Base-by-base conservation (phyloP, 2,113 vertebrate species). In the Otocyon megalotis region DNA sequence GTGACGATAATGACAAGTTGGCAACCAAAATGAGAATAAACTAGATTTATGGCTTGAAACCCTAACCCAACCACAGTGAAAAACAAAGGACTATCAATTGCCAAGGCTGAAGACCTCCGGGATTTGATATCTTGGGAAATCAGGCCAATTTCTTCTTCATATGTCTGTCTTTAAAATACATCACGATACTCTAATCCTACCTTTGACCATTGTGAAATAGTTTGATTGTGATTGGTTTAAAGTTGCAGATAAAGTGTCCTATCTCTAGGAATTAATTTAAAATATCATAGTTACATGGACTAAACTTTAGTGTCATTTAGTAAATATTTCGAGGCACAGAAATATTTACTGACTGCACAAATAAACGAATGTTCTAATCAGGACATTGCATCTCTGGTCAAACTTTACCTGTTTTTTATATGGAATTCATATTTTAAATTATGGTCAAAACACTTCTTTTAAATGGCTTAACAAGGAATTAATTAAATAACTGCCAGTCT, bases 11-110 rank as follows among this genome's bases (percentile, higher is more conserved):
- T 74, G 84, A 98, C 65, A 95, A 86, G 37, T 13, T 95, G 96
- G 54, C 95, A 95, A 67, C 54, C 63, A 17, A 37, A 63, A 69
- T 65, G 58, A 83, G 76, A 86, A 65, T 13, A 56, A 92, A 30
- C 53, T 77, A 95, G 65, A 97, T 89, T 95, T 93, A 93, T 32
- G 54, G 77, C 85, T 87, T 56, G 89, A 88, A 84, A 95, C 63
- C 10, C 26, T 72, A 77, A 67, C 37, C 37, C 60, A 65, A 74
- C 54, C 85, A 58, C 65, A 30, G 83, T 22, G 56, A 37, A 89
- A 88, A 65, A 86, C 43, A 82, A 88, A 76, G 20, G 32, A 15
- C n/a, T 60, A 14, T 43, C 72, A 37, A 43, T 3, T 91, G 63
- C 30, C 37, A 48, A 88, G 28, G 30, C 62, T 16, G 58, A 24